These are phyloP conservation scores for Tricholauxania praeusta DNA, from an alignment of 2,888 invertebrate genomes.

Conservation along the genomic window DNA sequence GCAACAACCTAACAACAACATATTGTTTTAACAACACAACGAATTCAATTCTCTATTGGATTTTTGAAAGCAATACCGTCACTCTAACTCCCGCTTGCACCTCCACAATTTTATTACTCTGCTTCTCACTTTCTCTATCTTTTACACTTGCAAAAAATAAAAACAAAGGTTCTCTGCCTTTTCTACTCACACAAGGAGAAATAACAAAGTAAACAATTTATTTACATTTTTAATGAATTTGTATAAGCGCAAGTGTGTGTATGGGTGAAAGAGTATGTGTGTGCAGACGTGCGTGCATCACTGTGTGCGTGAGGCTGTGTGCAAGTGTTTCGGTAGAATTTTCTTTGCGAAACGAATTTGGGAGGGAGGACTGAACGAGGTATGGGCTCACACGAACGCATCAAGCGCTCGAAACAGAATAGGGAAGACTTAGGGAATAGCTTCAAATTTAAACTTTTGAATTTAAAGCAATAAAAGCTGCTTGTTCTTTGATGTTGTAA, in stretches of 20 bases:
- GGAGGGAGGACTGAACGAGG: too few relatives aligned
- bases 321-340: neutral
- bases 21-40: neutral
- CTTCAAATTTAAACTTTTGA: too few relatives aligned
- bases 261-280: slow-evolving; percentile 10
- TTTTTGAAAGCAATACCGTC: neutral
- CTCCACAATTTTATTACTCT: too few relatives aligned
- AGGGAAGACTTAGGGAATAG: too few relatives aligned
- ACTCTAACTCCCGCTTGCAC: neutral
- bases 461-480: too few relatives aligned
- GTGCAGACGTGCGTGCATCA: slow-evolving; percentile 2
- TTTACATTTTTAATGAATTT: slow-evolving; percentile 29
- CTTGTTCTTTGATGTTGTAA: too few relatives aligned
- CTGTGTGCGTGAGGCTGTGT: neutral
- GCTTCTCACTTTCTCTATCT: neutral
- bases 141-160: too few relatives aligned
- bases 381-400: too few relatives aligned
- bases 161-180: neutral
- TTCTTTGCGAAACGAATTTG: too few relatives aligned
- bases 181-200: slow-evolving; percentile 4
- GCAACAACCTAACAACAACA: neutral
- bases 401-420: too few relatives aligned
- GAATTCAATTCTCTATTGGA: neutral
- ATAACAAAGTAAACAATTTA: slow-evolving; percentile 22
- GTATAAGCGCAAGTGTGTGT: slow-evolving; percentile 29